These are phyloP conservation scores for Tridacna gigas DNA, from an alignment of 2,888 invertebrate genomes.

Conservation along the genomic window DNA sequence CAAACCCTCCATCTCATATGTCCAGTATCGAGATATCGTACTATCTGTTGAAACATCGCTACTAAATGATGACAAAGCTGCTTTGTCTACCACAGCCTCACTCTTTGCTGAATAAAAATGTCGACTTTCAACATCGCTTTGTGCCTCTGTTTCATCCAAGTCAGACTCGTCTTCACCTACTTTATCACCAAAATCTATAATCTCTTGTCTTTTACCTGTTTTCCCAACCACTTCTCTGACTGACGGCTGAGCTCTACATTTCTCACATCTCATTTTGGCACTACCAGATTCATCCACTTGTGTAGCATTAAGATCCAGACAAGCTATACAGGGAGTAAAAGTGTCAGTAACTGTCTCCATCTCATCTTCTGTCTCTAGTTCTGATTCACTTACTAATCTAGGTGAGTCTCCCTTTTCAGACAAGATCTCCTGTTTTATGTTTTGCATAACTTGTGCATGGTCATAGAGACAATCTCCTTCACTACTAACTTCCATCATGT, in stretches of 20 bases:
- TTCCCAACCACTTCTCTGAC: slow-evolving; percentile 38
- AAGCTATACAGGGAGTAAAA: slow-evolving; percentile 56
- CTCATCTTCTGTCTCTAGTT: slow-evolving; percentile 60
- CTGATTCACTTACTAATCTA: slow-evolving; percentile 31
- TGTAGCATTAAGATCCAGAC: slow-evolving; percentile 46
- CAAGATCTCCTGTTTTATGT: too few relatives aligned
- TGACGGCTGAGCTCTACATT: slow-evolving; percentile 39
- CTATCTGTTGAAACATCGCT: slow-evolving; percentile 59
- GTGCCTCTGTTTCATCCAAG: slow-evolving; percentile 41
- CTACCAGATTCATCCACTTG: neutral
- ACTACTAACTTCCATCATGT: neutral
- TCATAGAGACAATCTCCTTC: too few relatives aligned
- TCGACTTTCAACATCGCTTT: slow-evolving; percentile 12
- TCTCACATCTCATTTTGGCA: slow-evolving; percentile 31
- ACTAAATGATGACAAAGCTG: slow-evolving; percentile 44
- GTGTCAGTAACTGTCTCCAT: slow-evolving; percentile 19
- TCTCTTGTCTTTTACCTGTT: slow-evolving; percentile 36
- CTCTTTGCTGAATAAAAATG: slow-evolving; percentile 11
- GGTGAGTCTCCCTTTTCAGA: too few relatives aligned
- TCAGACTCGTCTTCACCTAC: slow-evolving; percentile 34
- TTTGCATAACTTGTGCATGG: too few relatives aligned
- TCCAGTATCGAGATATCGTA: slow-evolving; percentile 65
- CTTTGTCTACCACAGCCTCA: neutral
- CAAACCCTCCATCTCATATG: slow-evolving; percentile 67
- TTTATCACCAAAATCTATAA: slow-evolving; percentile 50